Conservation (phyloP, 2,113 vertebrate genomes). For the Corythornis vintsioides region DNA sequence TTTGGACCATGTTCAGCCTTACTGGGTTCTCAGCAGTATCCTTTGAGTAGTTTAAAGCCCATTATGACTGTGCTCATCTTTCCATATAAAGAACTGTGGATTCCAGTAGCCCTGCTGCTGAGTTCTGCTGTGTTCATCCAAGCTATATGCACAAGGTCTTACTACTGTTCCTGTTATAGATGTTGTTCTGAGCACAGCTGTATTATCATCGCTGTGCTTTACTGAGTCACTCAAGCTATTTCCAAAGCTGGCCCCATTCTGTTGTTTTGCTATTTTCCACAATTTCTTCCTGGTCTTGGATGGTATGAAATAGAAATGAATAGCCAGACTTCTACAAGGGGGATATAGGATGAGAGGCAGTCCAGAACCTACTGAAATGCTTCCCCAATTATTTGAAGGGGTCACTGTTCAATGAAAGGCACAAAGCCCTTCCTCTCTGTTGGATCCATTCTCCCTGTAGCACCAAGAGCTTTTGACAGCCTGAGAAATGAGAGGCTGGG, state of each 20-base stretch:
- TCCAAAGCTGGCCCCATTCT: neutral
- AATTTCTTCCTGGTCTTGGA: neutral
- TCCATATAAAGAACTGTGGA: fast-evolving
- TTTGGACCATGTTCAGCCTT: neutral
- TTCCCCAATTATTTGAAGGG: neutral
- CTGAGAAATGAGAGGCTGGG: constrained; percentile 32
- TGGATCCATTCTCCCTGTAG: constrained; percentile 17
- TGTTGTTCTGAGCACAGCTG: fast-evolving
- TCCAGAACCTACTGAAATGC: neutral
- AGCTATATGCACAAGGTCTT: neutral
- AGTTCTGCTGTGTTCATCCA: fast-evolving
- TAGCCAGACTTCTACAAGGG: neutral
- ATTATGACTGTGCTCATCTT: too few species aligned
- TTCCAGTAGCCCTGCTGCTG: neutral
- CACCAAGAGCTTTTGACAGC: neutral
- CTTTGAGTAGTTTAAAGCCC: neutral
- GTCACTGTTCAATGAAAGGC: constrained; percentile 25
- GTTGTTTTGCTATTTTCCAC: neutral
- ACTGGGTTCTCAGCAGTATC: neutral
- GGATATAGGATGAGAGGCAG: neutral
- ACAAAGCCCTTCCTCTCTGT: neutral
- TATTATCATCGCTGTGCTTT: fast-evolving
- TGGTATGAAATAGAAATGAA: neutral
- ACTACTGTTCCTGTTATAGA: fast-evolving
- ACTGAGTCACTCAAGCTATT: neutral